Evolutionary conservation across 1,140 invertebrate species (phyloP), one percentile per base, ranked within the genome.

Genomic region (Trialeurodes vaporariorum): DNA sequence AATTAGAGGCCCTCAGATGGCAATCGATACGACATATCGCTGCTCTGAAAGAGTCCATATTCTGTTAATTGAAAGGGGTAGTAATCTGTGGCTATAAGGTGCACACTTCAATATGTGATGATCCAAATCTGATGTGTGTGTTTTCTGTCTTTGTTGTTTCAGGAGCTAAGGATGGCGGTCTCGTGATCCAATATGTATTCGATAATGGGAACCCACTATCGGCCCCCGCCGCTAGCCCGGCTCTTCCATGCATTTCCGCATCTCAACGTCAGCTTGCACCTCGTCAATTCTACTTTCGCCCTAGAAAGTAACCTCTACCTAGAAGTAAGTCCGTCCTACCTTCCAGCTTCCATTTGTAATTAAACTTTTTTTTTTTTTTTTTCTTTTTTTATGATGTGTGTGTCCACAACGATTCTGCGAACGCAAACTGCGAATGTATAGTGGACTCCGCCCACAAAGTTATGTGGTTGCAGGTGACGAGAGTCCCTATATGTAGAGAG

Each of bases 271-370:
- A 89, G 89, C 70, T 86, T 94, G 73, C 87, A 92, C 77, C 83
- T 84, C 69, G 91, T 94, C 77, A 95, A 96, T 80, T 89, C 87
- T 74, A 94, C 91, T 66, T 96, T 97, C 79, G 87, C 91, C 77
- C 92, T 92, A 34, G 84, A 88, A 71, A 92, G 89, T 75, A 87
- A 89, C 71, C 85, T 92, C 71, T 97, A 97, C 80, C 83, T 93
- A 72, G 93, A 96, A 88, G 92, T 93, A 75, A 80, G 80, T 70
- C 34, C 34, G 17, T 17, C 34, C 5, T 49, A 5, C 34, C 34
- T 40, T 63, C 26, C 21, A 61, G 25, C 59, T 58, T 21, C 61
- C 22, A 64, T 40, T 27, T 64, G 58, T n/a, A n/a, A n/a, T n/a
- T n/a, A n/a, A n/a, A n/a, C n/a, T n/a, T n/a, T n/a, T n/a, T n/a